Evolutionary conservation across 2,797 vertebrate genomes (phyloP).

Genomic region (Arctocebus calabarensis): DNA sequence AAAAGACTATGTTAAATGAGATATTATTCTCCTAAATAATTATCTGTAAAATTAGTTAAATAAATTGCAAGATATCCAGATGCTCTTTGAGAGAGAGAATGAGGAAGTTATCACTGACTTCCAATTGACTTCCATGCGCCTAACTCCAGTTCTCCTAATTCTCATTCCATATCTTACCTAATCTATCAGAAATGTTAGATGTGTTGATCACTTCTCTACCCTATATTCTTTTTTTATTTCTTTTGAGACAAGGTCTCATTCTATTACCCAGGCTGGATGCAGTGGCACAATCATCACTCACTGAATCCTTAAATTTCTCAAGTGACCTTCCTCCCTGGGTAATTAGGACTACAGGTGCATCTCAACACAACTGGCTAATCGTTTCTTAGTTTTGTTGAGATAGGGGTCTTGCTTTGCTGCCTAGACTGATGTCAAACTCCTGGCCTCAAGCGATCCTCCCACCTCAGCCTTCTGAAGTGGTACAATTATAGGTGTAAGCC

Average conservation of each 20-base stretch:
- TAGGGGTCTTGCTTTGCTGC: background rate
- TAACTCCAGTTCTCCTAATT: background rate
- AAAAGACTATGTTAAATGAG: background rate
- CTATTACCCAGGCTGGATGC: background rate
- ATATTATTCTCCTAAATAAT: background rate
- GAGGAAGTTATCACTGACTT: background rate
- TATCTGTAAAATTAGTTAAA: slow-evolving; percentile 3
- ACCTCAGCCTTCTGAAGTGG: background rate
- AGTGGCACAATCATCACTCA: background rate
- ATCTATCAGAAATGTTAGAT: background rate
- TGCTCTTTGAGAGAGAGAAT: background rate
- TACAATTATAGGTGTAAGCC: background rate
- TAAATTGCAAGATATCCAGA: slow-evolving; percentile 40
- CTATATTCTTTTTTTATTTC: background rate
- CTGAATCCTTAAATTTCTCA: background rate
- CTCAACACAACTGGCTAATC: background rate
- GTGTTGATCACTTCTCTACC: background rate
- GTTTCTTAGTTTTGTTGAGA: background rate
- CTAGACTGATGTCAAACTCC: background rate
- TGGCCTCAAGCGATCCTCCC: background rate
- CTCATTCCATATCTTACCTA: background rate
- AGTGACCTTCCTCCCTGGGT: background rate
- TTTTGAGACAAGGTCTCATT: background rate
- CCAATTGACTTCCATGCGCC: background rate
- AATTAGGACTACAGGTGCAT: background rate